phyloP scores from a whole-genome alignment of 2,888 invertebrate species.

The Lycaena phlaeas region DNA sequence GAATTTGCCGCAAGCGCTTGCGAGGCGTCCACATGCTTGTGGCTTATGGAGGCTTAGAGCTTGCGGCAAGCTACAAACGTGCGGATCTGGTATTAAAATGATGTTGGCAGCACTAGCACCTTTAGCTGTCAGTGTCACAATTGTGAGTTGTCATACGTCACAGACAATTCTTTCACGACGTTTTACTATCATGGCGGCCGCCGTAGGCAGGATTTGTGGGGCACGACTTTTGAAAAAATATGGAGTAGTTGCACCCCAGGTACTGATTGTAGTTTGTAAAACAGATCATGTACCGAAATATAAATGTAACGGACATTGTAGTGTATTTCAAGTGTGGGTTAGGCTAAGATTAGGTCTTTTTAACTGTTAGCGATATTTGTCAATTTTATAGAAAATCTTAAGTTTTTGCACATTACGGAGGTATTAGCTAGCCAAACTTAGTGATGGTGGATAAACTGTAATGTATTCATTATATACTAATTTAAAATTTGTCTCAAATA shows the following conservation, averaged over 20 bases:
- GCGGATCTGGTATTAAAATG: too few species aligned
- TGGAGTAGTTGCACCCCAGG: slow-evolving; percentile 82
- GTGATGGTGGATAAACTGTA: not conserved
- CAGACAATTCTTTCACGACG: slow-evolving; percentile 54
- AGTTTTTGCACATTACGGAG: not conserved
- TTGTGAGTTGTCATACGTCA: too few species aligned
- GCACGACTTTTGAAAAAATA: slow-evolving; percentile 85
- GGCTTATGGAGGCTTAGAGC: too few species aligned
- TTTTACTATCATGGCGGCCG: slow-evolving; percentile 88
- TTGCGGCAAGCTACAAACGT: too few species aligned
- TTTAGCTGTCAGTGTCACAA: too few species aligned
- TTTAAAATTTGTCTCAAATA: slow-evolving; percentile 22
- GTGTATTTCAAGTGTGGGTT: slow-evolving; percentile 7
- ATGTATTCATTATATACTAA: not conserved
- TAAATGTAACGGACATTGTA: slow-evolving; percentile 4
- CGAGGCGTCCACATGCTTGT: too few species aligned
- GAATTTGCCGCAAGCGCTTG: too few species aligned
- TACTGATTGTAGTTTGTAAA: slow-evolving; percentile 51
- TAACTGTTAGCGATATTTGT: not conserved
- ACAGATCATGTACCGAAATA: slow-evolving; percentile 20
- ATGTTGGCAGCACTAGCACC: too few species aligned
- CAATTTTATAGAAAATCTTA: not conserved
- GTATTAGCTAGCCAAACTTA: not conserved
- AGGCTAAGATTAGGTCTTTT: not conserved
- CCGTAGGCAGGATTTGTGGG: slow-evolving; percentile 89